Base-by-base conservation (phyloP, 2,797 vertebrate genomes). In the Trematomus bernacchii region DNA sequence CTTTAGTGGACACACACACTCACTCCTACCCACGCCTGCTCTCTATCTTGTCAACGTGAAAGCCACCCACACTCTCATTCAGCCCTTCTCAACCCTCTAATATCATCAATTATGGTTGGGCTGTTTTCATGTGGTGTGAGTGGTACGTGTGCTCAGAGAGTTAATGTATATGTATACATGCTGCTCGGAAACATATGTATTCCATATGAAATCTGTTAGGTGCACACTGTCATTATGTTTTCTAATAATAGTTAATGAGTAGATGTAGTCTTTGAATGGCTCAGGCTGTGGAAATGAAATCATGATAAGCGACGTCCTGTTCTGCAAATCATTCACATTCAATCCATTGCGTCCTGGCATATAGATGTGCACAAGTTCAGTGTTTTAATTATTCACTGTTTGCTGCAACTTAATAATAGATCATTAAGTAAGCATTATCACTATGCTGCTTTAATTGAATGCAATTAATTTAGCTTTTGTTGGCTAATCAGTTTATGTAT, bases 111-210 rank as follows among this genome's bases (percentile, higher is more conserved):
- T 70, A 58, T 58, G 44, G 68, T 16, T 19, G 10, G 40, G 54
- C 18, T 46, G 63, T 74, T 69, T 54, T 81, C 66, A 80, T 84
- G 86, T 86, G 86, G 82, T 66, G 52, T 43, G 4, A n/a, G 50
- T n/a, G 14, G 21, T 23, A 4, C 18, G 54, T 51, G 27, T 13
- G 37, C 50, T 69, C 63, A 21, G 23, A 66, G 50, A 66, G 64
- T 16, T 55, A 3, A 46, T 66, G 70, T 27, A 33, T 43, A 6
- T 76, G 18, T 50, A 9, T 23, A 33, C 7, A 12, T 33, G 23
- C 7, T 66, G 40, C 52, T 64, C 70, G 66, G 40, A 37, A 69
- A 71, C 76, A 85, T 37, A 67, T 84, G 70, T 30, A 21, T 54
- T 53, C 65, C 79, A 87, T 54, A 76, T 84, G 79, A 60, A 62